Evolutionary conservation across 2,888 invertebrate species (phyloP).

Genomic region (Pegoplata infirma): DNA sequence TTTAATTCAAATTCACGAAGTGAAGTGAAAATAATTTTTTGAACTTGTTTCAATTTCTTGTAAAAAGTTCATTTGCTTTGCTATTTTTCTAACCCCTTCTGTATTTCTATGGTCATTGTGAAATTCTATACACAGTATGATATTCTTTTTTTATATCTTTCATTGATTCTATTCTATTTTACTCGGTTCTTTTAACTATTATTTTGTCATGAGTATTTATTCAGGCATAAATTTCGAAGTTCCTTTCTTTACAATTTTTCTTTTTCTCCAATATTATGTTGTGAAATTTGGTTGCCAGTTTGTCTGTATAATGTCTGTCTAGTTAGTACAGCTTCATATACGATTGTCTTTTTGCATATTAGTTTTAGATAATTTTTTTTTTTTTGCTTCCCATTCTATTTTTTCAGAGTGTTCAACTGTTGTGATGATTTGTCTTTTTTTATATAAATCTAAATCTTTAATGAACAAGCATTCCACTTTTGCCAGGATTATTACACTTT

Average conservation of each 20-base stretch:
- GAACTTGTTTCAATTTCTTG: too few species aligned
- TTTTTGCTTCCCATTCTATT: constrained; percentile 37
- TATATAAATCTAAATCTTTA: constrained; percentile 29
- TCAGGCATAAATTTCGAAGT: constrained; percentile 59
- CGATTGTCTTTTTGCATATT: constrained; percentile 49
- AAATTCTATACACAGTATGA: constrained; percentile 8
- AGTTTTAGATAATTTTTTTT: constrained; percentile 22
- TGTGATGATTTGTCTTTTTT: constrained; percentile 54
- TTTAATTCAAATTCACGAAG: too few species aligned
- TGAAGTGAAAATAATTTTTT: too few species aligned
- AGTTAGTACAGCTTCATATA: constrained; percentile 35
- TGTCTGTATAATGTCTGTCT: constrained; percentile 56
- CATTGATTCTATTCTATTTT: constrained; percentile 42
- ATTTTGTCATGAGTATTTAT: constrained; percentile 52
- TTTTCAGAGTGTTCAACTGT: constrained; percentile 58
- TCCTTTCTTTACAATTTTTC: constrained; percentile 50
- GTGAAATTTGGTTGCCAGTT: constrained; percentile 40
- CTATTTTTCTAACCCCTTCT: background rate
- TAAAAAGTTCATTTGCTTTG: too few species aligned
- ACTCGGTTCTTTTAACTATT: constrained; percentile 25
- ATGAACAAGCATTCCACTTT: too few species aligned
- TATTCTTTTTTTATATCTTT: constrained; percentile 16
- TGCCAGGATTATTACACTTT: too few species aligned
- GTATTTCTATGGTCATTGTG: constrained; percentile 3
- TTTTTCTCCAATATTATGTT: constrained; percentile 20